Percentiles rank a stretch among this genome's conserved stretches.
These are phyloP conservation scores for Eupithecia pulchellata DNA, from an alignment of 2,888 invertebrate genomes.

Conservation along the genomic window DNA sequence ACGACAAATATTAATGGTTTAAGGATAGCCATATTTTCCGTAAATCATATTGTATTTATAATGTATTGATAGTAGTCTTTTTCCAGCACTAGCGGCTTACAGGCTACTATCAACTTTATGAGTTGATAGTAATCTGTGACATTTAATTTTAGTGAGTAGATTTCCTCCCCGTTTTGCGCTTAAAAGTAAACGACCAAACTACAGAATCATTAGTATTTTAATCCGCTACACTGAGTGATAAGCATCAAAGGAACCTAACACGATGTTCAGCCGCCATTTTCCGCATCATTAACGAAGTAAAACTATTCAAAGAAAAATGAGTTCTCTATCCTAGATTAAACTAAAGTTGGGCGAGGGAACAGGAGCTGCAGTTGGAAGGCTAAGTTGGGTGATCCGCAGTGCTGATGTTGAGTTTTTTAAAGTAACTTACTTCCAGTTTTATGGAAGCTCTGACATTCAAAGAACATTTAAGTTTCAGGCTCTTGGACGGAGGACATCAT, in stretches of 20 bases:
- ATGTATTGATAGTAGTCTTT: background rate
- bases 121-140: background rate
- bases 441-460: slow-evolving; percentile 20
- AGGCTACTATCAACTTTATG: background rate
- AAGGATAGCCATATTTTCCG: background rate
- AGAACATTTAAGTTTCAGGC: slow-evolving; percentile 13
- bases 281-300: slow-evolving; percentile 43
- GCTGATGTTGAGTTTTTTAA: slow-evolving; percentile 21
- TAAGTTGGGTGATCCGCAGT: slow-evolving; percentile 3
- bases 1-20: background rate
- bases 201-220: slow-evolving; percentile 22
- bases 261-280: slow-evolving; percentile 37
- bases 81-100: background rate
- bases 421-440: slow-evolving; percentile 30
- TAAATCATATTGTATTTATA: background rate
- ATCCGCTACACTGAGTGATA: slow-evolving; percentile 20
- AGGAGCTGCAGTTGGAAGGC: background rate
- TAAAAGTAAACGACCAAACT: background rate
- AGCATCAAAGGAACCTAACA: slow-evolving; percentile 28
- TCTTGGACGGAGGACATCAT: slow-evolving; percentile 17
- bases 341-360: background rate
- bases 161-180: background rate
- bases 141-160: background rate
- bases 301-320: slow-evolving; percentile 41
- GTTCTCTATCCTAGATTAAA: background rate